These are phyloP conservation scores for Nasonia longicornis DNA, from an alignment of 1,140 invertebrate genomes.

Conservation along the genomic window DNA sequence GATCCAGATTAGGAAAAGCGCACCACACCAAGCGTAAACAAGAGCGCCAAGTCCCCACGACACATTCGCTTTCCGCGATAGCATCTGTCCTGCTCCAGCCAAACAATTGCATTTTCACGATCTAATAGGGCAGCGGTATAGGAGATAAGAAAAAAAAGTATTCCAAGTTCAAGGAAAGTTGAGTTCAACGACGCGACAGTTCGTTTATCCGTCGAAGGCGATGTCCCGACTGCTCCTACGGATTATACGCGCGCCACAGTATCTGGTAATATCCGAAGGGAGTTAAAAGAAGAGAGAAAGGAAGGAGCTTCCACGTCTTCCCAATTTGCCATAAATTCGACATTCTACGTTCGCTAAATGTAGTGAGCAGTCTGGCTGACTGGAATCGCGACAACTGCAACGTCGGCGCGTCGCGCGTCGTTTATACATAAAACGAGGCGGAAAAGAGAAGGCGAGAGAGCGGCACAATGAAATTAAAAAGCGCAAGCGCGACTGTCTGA, in stretches of 20 bases:
- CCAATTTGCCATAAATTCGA: constrained; percentile 12
- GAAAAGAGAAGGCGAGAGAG: not conserved
- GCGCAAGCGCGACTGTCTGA: constrained; percentile 6
- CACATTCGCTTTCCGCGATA: not conserved
- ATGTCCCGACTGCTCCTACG: not conserved
- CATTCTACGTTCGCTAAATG: not conserved
- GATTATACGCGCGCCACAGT: not conserved
- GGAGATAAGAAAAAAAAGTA: not conserved
- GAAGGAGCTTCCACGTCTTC: not conserved
- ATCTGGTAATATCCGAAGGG: not conserved
- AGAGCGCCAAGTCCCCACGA: not conserved
- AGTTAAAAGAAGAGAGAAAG: not conserved
- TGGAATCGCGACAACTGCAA: constrained; percentile 23
- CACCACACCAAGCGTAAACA: not conserved
- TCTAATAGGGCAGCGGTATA: not conserved
- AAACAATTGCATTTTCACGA: not conserved
- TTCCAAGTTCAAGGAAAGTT: not conserved
- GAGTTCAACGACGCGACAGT: not conserved
- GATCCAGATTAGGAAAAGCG: not conserved
- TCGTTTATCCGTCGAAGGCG: not conserved
- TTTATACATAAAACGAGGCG: not conserved
- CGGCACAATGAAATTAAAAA: constrained; percentile 48
- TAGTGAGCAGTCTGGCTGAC: not conserved
- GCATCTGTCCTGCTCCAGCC: not conserved
- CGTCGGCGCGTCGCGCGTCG: not conserved